These are phyloP conservation scores for Tetrapedia diversipes DNA, from an alignment of 2,888 invertebrate species.

Conservation along the genomic window DNA sequence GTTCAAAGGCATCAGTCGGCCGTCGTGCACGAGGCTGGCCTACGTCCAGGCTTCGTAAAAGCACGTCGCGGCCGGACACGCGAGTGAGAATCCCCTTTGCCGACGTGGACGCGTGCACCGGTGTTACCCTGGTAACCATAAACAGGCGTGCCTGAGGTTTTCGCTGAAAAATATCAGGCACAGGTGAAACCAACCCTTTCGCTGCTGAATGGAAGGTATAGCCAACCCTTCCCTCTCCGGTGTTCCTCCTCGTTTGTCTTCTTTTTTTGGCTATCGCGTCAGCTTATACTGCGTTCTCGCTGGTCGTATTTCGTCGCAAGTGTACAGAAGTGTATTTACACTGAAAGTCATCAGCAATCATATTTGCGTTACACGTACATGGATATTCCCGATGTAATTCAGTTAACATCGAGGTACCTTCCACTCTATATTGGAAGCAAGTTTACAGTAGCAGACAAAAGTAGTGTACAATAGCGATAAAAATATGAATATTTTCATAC, in stretches of 20 bases:
- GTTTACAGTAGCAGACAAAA: too few relatives aligned
- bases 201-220: constrained; percentile 21
- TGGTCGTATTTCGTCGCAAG: too few relatives aligned
- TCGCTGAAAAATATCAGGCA: constrained; percentile 22
- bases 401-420: too few relatives aligned
- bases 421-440: too few relatives aligned
- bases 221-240: neutral
- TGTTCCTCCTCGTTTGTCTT: too few relatives aligned
- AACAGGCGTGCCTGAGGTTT: constrained; percentile 56
- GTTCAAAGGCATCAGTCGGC: constrained; percentile 4
- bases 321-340: too few relatives aligned
- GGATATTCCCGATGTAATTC: too few relatives aligned
- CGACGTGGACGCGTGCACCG: constrained; percentile 43
- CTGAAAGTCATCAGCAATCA: too few relatives aligned
- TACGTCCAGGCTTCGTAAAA: constrained; percentile 1
- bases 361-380: too few relatives aligned
- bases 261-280: neutral
- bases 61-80: constrained; percentile 42
- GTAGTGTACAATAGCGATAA: too few relatives aligned
- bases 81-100: constrained; percentile 42
- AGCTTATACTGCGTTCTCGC: too few relatives aligned
- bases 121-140: constrained; percentile 67
- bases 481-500: too few relatives aligned
- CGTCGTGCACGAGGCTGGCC: neutral
- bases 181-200: constrained; percentile 56